Evolutionary conservation across 2,113 vertebrate genomes (phyloP).

Genomic region (Acanthisitta chloris): DNA sequence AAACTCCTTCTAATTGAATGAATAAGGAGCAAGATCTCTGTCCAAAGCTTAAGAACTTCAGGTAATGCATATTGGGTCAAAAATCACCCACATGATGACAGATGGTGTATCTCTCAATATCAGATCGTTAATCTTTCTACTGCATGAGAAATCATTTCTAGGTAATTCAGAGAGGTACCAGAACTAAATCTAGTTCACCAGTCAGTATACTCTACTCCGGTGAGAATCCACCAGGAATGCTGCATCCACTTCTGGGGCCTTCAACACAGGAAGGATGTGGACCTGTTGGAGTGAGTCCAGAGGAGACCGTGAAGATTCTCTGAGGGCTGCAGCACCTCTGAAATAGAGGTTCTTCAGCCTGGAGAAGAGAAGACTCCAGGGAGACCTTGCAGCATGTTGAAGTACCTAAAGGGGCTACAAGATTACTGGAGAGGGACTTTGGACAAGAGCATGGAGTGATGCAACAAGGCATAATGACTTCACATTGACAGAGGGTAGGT

Average conservation of each 20-base stretch:
- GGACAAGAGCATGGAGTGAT: accelerated
- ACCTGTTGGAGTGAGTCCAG: not conserved
- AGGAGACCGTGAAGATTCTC: not conserved
- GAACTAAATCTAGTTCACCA: not conserved
- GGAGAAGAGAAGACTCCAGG: not conserved
- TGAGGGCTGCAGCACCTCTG: not conserved
- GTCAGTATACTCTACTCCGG: no score
- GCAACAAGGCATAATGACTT: not conserved
- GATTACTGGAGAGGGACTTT: not conserved
- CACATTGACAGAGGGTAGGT: accelerated
- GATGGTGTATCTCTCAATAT: not conserved
- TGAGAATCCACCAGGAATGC: not conserved
- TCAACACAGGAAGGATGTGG: no score
- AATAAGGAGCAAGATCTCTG: not conserved
- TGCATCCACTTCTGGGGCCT: not conserved
- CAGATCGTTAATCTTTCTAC: not conserved
- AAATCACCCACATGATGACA: not conserved
- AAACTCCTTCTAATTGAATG: not conserved
- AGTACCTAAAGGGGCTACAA: not conserved
- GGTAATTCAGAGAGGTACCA: not conserved
- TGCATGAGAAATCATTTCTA: not conserved
- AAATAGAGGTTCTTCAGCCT: accelerated
- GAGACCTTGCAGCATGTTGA: not conserved
- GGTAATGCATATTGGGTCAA: not conserved
- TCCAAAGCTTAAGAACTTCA: not conserved